Evolutionary conservation across 2,888 invertebrate species (phyloP).

Genomic region (Lagria hirta): DNA sequence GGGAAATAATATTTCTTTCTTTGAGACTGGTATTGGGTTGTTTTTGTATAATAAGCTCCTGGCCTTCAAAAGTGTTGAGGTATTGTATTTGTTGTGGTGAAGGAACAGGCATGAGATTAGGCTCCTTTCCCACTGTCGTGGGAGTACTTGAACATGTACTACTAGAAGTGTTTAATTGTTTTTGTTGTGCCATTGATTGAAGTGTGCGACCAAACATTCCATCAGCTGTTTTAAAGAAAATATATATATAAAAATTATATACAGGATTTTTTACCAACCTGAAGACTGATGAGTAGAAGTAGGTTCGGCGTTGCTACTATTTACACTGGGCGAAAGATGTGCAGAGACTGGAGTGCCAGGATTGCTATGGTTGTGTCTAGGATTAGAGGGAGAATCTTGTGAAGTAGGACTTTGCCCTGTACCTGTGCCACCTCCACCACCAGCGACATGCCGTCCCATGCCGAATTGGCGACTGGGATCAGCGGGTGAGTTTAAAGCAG

Average conservation of each 20-base stretch:
- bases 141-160: constrained; percentile 47
- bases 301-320: constrained; percentile 52
- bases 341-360: constrained; percentile 71
- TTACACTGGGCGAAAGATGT: constrained; percentile 62
- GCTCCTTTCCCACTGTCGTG: constrained; percentile 63
- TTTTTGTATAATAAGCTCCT: constrained; percentile 94
- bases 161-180: constrained; percentile 52
- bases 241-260: constrained; percentile 1
- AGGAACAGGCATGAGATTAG: constrained; percentile 92
- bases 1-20: constrained; percentile 73
- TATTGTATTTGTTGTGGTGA: constrained; percentile 96
- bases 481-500: constrained; percentile 70
- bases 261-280: constrained; percentile 38
- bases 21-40: constrained; percentile 90
- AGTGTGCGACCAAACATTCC: constrained; percentile 66
- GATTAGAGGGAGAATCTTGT: constrained; percentile 62
- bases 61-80: constrained; percentile 93
- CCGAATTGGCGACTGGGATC: constrained; percentile 61
- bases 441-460: constrained; percentile 56
- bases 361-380: constrained; percentile 65
- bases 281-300: constrained; percentile 52
- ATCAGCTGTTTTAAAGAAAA: too few relatives aligned
- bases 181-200: constrained; percentile 64
- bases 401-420: constrained; percentile 65
- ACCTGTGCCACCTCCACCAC: too few relatives aligned